Evolutionary conservation across 1,140 invertebrate genomes (phyloP).

Genomic region (Drosophila nasuta): DNA sequence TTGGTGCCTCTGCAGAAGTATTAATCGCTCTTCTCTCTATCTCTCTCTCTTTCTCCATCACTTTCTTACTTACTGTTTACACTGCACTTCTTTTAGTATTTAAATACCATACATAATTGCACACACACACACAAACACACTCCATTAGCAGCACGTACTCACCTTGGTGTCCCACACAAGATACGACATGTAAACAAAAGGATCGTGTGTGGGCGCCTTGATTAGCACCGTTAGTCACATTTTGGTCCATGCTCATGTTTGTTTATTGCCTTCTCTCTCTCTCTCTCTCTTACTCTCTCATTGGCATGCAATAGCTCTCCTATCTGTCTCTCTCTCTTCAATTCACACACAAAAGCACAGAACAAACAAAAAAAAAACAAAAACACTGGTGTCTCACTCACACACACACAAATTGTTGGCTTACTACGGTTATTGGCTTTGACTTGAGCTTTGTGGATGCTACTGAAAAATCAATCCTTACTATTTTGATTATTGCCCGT

Average conservation of each 20-base stretch:
- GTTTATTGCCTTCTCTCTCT: not conserved
- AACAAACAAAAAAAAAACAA: not conserved
- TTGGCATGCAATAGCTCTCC: conserved; percentile 26
- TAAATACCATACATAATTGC: conserved; percentile 13
- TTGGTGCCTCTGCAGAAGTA: conserved; percentile 89
- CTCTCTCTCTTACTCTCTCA: conserved; percentile 16
- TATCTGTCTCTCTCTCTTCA: conserved; percentile 7
- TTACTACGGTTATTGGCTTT: conserved; percentile 40
- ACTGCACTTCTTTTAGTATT: conserved; percentile 17
- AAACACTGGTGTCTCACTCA: conserved; percentile 15
- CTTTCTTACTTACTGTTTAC: conserved; percentile 20
- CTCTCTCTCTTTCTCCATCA: conserved; percentile 18
- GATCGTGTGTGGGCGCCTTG: not conserved
- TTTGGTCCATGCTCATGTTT: not conserved
- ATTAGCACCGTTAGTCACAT: conserved; percentile 1
- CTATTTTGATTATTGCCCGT: conserved; percentile 6
- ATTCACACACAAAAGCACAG: not conserved
- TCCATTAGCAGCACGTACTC: conserved; percentile 10
- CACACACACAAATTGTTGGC: conserved; percentile 12
- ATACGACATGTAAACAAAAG: not conserved
- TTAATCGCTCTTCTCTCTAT: conserved; percentile 71
- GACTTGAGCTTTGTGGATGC: conserved; percentile 40
- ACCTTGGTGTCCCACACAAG: not conserved
- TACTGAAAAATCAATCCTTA: not conserved
- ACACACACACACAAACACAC: conserved; percentile 7